These are phyloP conservation scores for Hippocampus mohnikei DNA, from an alignment of 2,113 vertebrate species.

Conservation along the genomic window DNA sequence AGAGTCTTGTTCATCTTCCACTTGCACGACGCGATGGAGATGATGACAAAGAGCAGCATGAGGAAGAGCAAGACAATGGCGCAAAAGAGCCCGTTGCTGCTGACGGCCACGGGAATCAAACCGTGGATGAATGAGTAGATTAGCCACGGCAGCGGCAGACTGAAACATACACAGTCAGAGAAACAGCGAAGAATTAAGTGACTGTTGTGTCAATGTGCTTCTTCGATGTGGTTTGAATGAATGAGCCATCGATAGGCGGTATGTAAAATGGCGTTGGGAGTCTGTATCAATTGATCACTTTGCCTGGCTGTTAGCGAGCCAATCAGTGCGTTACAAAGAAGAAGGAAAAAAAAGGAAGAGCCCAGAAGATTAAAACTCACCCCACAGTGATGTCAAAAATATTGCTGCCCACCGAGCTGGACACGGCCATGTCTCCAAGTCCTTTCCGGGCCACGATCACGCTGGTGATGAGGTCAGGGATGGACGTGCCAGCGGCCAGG, in stretches of 20 bases:
- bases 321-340: too few species aligned
- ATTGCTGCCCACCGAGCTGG: conserved; percentile 95
- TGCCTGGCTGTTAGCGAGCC: too few species aligned
- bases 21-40: conserved; percentile 85
- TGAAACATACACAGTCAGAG: conserved; percentile 31
- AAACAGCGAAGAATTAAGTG: too few species aligned
- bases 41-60: conserved; percentile 95
- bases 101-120: conserved; percentile 83
- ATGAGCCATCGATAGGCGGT: too few species aligned
- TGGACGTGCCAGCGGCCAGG: conserved; percentile 92
- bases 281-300: too few species aligned
- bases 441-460: conserved; percentile 95
- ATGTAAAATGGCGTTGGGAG: too few species aligned
- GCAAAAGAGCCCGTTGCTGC: conserved; percentile 95
- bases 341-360: too few species aligned
- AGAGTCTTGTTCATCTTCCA: conserved; percentile 96
- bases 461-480: conserved; percentile 96
- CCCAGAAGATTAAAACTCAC: conserved; percentile 68
- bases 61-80: conserved; percentile 94
- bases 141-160: conserved; percentile 90
- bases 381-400: conserved; percentile 97
- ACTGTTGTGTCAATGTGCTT: too few species aligned
- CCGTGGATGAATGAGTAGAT: conserved; percentile 77
- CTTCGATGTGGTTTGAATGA: too few species aligned
- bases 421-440: conserved; percentile 96